Evolutionary conservation across 2,888 invertebrate genomes (phyloP).

Genomic region (Heliconius aoede): DNA sequence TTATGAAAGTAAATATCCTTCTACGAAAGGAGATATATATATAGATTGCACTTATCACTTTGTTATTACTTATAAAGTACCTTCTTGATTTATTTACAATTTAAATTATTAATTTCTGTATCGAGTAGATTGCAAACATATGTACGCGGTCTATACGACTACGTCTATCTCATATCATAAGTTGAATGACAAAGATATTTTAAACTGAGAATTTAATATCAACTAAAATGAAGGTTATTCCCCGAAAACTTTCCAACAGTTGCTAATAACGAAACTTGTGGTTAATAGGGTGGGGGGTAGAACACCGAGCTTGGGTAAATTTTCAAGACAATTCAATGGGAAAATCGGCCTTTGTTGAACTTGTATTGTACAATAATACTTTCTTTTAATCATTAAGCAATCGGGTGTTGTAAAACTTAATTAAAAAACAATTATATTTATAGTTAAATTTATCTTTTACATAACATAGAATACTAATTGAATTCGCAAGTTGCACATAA

Average conservation of each 20-base stretch:
- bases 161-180: slow-evolving; percentile 23
- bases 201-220: slow-evolving; percentile 77
- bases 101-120: not conserved
- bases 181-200: slow-evolving; percentile 41
- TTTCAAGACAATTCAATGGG: slow-evolving; percentile 78
- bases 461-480: not conserved
- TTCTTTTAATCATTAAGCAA: slow-evolving; percentile 56
- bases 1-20: too few species aligned
- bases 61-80: not conserved
- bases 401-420: slow-evolving; percentile 16
- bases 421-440: not conserved
- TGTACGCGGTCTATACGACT: not conserved
- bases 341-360: slow-evolving; percentile 78
- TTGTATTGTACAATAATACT: slow-evolving; percentile 68
- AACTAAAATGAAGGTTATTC: slow-evolving; percentile 81
- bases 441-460: not conserved
- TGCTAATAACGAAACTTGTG: slow-evolving; percentile 81
- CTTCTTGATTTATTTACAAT: not conserved
- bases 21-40: too few species aligned
- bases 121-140: not conserved
- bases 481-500: too few species aligned
- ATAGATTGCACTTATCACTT: too few species aligned
- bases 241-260: slow-evolving; percentile 78
- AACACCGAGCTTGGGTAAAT: slow-evolving; percentile 56
- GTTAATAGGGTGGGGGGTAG: slow-evolving; percentile 66